Base-by-base conservation (phyloP, 2,888 invertebrate genomes). In the Ptilodon capucinus region DNA sequence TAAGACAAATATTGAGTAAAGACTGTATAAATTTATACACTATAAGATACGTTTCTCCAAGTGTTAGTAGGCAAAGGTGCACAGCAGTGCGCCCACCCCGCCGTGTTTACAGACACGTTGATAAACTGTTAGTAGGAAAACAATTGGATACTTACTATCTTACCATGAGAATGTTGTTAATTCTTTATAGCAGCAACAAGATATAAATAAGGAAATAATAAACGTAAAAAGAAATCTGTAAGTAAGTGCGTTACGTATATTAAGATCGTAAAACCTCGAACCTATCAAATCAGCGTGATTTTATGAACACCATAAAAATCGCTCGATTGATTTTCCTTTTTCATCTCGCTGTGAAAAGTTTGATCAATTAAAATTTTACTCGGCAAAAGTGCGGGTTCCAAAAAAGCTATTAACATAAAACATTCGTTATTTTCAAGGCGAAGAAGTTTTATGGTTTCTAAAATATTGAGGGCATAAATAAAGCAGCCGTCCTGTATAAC, bases 381-480 rank as follows among this genome's bases (percentile, higher is more conserved):
- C 57, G 51, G 53, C 54, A 59, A 48, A 44, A 40, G 46, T 54
- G 60, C 64, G 68, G 68, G 69, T 72, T 58, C 64, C 59, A 71
- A 77, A 73, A 78, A 78, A 86, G 81, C 79, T 86, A 84, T 86
- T 85, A 86, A 81, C 84, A 81, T 86, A 85, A 87, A 88, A 82
- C 82, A 78, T 84, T 84, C 76, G 77, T 81, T 84, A 82, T 85
- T 87, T 86, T 81, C 80, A 79, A 79, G 79, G 74, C 79, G 71
- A 73, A 73, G 75, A 85, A 87, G 84, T 88, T 88, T 89, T 88
- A 88, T 86, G 88, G 85, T 84, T 88, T 88, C 87, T 89, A 84
- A 89, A 88, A 89, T 89, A 88, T 89, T 86, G 86, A 79, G 84
- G 81, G 76, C 81, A 88, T 89, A 89, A 89, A 89, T 89, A 89